Percentiles rank a stretch among this genome's conserved stretches.
Evolutionary conservation across 2,113 vertebrate species (phyloP).

Genomic region (Mormoops blainvillei): DNA sequence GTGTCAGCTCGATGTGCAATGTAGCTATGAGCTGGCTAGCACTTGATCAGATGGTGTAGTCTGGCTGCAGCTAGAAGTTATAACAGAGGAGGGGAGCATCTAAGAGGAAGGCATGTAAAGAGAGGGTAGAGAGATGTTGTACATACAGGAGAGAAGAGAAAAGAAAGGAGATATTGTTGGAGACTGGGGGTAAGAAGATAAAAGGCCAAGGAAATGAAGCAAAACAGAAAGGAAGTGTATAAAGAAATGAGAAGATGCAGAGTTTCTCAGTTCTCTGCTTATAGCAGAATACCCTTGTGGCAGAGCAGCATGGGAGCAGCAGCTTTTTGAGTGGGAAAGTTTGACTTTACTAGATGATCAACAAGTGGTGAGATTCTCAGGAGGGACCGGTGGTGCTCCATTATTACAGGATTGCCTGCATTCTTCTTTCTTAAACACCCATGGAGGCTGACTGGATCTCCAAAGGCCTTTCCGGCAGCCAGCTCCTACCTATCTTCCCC

Average conservation of each 20-base stretch:
- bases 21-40: not conserved
- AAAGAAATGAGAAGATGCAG: conserved; percentile 6
- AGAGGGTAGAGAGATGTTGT: not conserved
- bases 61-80: not conserved
- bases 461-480: not conserved
- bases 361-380: not conserved
- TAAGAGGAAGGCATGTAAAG: not conserved
- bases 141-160: not conserved
- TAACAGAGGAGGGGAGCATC: not conserved
- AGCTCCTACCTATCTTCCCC: not conserved
- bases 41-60: too few relatives aligned
- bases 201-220: not conserved
- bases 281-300: not conserved
- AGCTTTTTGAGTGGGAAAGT: not conserved
- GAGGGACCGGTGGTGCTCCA: not conserved
- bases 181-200: not conserved
- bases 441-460: not conserved
- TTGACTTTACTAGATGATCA: not conserved
- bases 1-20: not conserved
- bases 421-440: not conserved
- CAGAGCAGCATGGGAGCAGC: not conserved
- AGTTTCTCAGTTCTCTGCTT: not conserved
- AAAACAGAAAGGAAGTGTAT: not conserved
- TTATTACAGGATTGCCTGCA: not conserved
- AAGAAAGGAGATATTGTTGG: not conserved